Evolutionary conservation across 1,140 invertebrate genomes (phyloP), one percentile per base, ranked within the genome.

Genomic region (Drosophila sechellia): DNA sequence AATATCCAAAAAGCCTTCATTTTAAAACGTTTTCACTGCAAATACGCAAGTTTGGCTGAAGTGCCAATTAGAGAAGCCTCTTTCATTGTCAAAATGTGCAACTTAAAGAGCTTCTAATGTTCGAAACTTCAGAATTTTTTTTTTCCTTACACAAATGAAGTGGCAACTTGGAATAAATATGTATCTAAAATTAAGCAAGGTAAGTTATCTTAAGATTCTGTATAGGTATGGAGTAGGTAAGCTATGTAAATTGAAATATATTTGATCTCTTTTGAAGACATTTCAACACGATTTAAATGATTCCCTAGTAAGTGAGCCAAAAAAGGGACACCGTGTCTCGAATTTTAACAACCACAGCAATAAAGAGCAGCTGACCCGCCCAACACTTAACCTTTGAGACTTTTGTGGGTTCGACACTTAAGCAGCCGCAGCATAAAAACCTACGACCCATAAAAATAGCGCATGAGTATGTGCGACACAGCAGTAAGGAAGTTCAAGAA

Each of bases 321-420:
- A 53, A 17, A n/a, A n/a, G 42, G 27, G 8, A 37, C 61, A 65
- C 17, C 11, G 31, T 31, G 25, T n/a, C 27, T 27, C 27, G 12
- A 17, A 40, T 13, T 11, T 22, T 15, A 22, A 63, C 54, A 34
- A 42, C 34, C 55, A 25, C 22, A 49, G 20, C 17, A 25, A 70
- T 69, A 54, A 56, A 69, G 52, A 68, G 66, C 66, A 72, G 64
- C 60, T 63, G 55, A 57, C 70, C 77, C 31, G 42, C 15, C 45
- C 42, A 72, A 74, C 63, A 49, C 70, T 65, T 80, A 74, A 70
- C 74, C 63, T 59, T 63, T 55, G 61, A 49, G 60, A 56, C 35
- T 70, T 43, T 61, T 53, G 64, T 31, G 60, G 46, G 37, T 43
- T 42, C 59, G 37, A 64, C 58, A 52, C 59, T 68, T 37, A n/a